Evolutionary conservation across 2,797 vertebrate species (phyloP), one percentile per base, ranked within the genome.

Genomic region (Pseudochaenichthys georgianus): DNA sequence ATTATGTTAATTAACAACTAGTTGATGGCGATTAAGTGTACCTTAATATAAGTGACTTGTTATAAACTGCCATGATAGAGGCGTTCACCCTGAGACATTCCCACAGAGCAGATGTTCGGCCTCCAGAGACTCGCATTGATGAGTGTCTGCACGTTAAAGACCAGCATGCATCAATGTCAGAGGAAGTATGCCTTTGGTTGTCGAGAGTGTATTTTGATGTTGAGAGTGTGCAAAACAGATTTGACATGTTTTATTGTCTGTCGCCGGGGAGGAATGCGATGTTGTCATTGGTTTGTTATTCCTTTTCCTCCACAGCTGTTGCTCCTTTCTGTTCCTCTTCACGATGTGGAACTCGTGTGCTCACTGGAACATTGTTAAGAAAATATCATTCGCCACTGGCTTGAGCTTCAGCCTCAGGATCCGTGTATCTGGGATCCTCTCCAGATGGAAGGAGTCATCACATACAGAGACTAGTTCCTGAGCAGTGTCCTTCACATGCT

Each of bases 21-120:
- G 28, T 28, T 28, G 28, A 28, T 28, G 4, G 28, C 4, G 28
- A 28, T 28, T 4, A 28, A 28, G 28, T 28, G 28, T 4, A 28
- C 4, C 28, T 28, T 5, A 28, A 28, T 28, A 28, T 28, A 28
- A 28, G 1, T 28, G 28, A 28, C 28, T 28, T 28, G 28, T 28
- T 28, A 4, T 28, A 28, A 28, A 28, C 0, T 5, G 3, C 28
- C 28, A 28, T 1, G 4, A 28, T 28, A 28, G 28, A 80, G 16
- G 52, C 41, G 66, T 73, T 79, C 50, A 0, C 48, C 83, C 75
- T 0, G 6, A 80, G 82, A 62, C 79, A 82, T 84, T 85, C 83
- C 86, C 78, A 77, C 59, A 42, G 45, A 51, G 42, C 70, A 47
- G 85, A 90, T 84, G 78, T 88, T 83, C 77, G 23, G 60, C 67